Evolutionary conservation across 2,797 vertebrate genomes (phyloP).

Genomic region (Syngnathus rostellatus): DNA sequence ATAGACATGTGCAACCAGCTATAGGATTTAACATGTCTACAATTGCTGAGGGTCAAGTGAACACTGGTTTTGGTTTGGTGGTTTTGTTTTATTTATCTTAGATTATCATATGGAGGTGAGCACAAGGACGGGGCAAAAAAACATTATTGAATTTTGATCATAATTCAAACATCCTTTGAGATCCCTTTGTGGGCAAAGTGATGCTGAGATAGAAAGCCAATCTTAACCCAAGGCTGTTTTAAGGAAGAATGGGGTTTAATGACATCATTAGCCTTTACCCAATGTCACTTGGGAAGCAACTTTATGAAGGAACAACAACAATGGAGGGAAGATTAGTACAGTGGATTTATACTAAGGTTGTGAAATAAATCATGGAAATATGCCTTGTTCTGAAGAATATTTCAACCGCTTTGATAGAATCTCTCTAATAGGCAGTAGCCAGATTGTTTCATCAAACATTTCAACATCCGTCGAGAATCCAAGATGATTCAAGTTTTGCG

Average conservation of each 20-base stretch:
- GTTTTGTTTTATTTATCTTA: background rate
- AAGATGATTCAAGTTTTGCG: slow-evolving; percentile 29
- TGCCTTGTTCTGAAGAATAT: slow-evolving; percentile 12
- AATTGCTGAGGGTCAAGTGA: background rate
- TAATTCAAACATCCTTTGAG: slow-evolving; percentile 43
- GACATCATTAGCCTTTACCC: slow-evolving; percentile 28
- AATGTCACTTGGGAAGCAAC: slow-evolving; percentile 32
- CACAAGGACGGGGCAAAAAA: background rate
- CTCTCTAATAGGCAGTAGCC: background rate
- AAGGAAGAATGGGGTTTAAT: slow-evolving; percentile 28
- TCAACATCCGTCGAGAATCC: slow-evolving; percentile 21
- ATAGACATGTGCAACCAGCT: no score
- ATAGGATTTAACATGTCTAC: no score
- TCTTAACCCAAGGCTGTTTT: slow-evolving; percentile 28
- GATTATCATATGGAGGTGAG: background rate
- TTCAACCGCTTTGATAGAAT: slow-evolving; percentile 10
- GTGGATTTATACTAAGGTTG: background rate
- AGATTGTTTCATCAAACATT: slow-evolving; percentile 32
- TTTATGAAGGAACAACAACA: background rate
- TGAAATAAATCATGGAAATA: background rate
- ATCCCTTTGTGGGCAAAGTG: slow-evolving; percentile 35
- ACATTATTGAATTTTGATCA: slow-evolving; percentile 55
- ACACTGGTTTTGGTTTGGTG: background rate
- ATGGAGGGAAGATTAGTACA: background rate
- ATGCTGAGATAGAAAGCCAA: slow-evolving; percentile 50